A percentile compares a stretch with the other conserved stretches of the same genome.
phyloP scores from a whole-genome alignment of 1,140 invertebrate genomes.

The Diabrotica undecimpunctata region DNA sequence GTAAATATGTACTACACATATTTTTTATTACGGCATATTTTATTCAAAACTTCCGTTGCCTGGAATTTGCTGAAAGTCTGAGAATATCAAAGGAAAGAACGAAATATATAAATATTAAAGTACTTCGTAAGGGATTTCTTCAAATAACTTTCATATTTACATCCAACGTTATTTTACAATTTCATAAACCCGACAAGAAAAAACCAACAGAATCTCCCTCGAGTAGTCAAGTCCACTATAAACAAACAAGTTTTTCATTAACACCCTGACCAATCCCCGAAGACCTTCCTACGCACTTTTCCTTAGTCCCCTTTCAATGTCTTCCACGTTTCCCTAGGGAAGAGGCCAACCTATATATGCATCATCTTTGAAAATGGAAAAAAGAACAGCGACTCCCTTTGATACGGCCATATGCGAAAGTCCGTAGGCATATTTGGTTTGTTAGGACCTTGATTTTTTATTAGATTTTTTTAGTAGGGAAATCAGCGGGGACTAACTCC shows the following conservation, averaged over 20 bases:
- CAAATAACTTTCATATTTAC: too few species aligned
- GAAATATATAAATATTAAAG: too few species aligned
- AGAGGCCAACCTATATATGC: conserved; percentile 1
- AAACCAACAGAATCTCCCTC: background rate
- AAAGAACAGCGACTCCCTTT: conserved; percentile 1
- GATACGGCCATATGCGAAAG: background rate
- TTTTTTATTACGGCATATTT: too few species aligned
- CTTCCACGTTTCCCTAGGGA: conserved; percentile 1
- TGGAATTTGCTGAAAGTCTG: too few species aligned
- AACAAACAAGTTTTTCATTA: conserved; percentile 16
- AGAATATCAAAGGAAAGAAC: too few species aligned
- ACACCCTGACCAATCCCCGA: conserved; percentile 15
- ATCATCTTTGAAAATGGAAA: conserved; percentile 15
- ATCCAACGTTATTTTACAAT: too few species aligned
- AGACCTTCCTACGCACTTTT: background rate
- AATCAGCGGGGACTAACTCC: background rate
- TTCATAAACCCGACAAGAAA: too few species aligned
- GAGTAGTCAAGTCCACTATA: background rate
- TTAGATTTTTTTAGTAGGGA: background rate
- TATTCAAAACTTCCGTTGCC: too few species aligned
- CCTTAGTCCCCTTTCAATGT: conserved; percentile 6
- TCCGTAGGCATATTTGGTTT: conserved; percentile 2
- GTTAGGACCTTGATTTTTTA: background rate
- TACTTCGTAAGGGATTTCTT: too few species aligned
- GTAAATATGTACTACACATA: too few species aligned